Evolutionary conservation across 1,140 invertebrate species (phyloP), one percentile per base, ranked within the genome.

Genomic region (Liolophura sinensis): DNA sequence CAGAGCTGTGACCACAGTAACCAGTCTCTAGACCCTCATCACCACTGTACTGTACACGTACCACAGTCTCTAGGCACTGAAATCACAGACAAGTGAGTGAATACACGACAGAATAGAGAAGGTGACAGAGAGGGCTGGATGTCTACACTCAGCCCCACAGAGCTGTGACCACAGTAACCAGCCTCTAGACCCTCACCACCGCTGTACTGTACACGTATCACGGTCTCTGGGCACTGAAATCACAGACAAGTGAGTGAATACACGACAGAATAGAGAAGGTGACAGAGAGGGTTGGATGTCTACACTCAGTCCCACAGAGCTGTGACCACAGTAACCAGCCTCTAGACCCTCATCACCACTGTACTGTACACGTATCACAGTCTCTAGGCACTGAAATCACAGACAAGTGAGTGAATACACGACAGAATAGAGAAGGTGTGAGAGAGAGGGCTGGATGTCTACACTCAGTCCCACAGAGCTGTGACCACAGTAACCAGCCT

Each of bases 1-100:
- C 87, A 0, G 91, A 91, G 68, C 92, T 92, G 52, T 91, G 89
- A 31, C 96, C 87, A 77, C 93, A 96, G 80, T 94, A 94, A 20
- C 91, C 91, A 7, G 90, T 90, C 65, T 86, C 77, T 14, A 92
- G 85, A 0, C 91, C 92, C 12, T 89, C 86, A 0, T 92, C 93
- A 24, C 95, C 95, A 7, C 93, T 94, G 80, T 96, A 97, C 59
- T 79, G 90, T 40, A 97, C 85, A 72, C 91, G 89, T 27, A 97
- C 78, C 83, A 93, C 89, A 11, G 88, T 89, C 71, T 92, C 91
- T n/a, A n/a, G n/a, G n/a, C n/a, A n/a, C n/a, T n/a, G n/a, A n/a
- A n/a, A n/a, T n/a, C n/a, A n/a, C n/a, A n/a, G n/a, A n/a, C n/a
- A n/a, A n/a, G n/a, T n/a, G n/a, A n/a, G n/a, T n/a, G n/a, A n/a